Evolutionary conservation across 2,888 invertebrate genomes (phyloP).

Genomic region (Andrena haemorrhoa): DNA sequence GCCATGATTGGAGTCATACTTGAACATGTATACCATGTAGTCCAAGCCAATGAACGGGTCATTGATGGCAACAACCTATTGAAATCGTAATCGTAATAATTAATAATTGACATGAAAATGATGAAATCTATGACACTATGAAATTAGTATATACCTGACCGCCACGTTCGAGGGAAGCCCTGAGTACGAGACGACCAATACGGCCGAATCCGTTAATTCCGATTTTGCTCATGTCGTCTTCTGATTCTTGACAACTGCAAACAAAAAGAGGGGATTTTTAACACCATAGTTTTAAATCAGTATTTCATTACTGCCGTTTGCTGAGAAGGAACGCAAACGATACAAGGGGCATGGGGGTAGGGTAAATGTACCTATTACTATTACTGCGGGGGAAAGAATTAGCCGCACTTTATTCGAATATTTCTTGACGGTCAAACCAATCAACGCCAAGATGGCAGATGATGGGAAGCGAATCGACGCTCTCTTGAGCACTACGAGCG

Average conservation of each 20-base stretch:
- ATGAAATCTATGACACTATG: background rate
- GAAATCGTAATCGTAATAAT: slow-evolving; percentile 23
- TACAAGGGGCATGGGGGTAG: no score
- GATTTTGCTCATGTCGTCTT: slow-evolving; percentile 86
- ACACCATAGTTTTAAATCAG: background rate
- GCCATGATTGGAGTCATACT: slow-evolving; percentile 99
- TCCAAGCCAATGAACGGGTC: slow-evolving; percentile 98
- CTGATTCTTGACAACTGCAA: slow-evolving; percentile 62
- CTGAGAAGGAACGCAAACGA: no score
- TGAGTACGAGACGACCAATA: slow-evolving; percentile 91
- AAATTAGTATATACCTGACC: slow-evolving; percentile 83
- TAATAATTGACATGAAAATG: background rate
- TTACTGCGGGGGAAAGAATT: no score
- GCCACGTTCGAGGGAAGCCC: slow-evolving; percentile 88
- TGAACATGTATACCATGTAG: slow-evolving; percentile 99
- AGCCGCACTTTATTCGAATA: no score
- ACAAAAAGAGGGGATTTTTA: slow-evolving; percentile 16
- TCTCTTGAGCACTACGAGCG: no score
- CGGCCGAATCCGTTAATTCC: slow-evolving; percentile 92
- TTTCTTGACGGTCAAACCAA: no score
- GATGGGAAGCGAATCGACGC: no score
- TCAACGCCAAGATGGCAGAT: no score
- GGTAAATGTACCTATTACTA: no score
- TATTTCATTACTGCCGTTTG: no score
- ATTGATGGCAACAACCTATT: slow-evolving; percentile 95